These are phyloP conservation scores for Cotesia chilonis DNA, from an alignment of 1,140 invertebrate species.

Conservation along the genomic window DNA sequence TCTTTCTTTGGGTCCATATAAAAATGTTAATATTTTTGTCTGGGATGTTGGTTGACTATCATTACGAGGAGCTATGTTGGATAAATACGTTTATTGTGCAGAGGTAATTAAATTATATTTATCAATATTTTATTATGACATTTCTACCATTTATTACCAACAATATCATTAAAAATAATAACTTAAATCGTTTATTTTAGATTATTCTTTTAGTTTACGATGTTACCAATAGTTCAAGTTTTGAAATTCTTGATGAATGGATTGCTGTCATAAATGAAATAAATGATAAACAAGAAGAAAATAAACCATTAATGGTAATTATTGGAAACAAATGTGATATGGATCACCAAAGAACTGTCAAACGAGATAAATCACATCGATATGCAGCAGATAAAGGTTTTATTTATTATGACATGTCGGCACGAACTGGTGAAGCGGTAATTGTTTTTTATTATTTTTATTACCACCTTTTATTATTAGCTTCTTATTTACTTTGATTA, in stretches of 20 bases:
- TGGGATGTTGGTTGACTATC: constrained; percentile 87
- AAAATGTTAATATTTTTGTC: constrained; percentile 77
- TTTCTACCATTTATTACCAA: no score
- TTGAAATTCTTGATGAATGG: constrained; percentile 82
- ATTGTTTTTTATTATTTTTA: constrained; percentile 47
- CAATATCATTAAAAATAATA: no score
- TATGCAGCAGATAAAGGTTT: constrained; percentile 81
- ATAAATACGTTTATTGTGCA: constrained; percentile 82
- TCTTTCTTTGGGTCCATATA: constrained; percentile 73
- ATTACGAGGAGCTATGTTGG: constrained; percentile 79
- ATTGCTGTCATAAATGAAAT: constrained; percentile 72
- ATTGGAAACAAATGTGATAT: constrained; percentile 92
- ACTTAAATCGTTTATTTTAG: constrained; percentile 63
- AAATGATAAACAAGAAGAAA: constrained; percentile 61
- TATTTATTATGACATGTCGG: constrained; percentile 81
- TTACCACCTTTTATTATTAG: background rate
- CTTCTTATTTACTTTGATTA: constrained; percentile 2
- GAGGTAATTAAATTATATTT: constrained; percentile 69
- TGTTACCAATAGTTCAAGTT: constrained; percentile 82
- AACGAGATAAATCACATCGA: constrained; percentile 79
- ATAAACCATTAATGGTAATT: constrained; percentile 75
- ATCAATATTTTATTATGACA: background rate
- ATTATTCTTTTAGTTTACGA: constrained; percentile 87
- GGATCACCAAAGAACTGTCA: constrained; percentile 84
- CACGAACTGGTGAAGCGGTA: constrained; percentile 89